phyloP scores from a whole-genome alignment of 2,888 invertebrate genomes.

The Eumacrocentrus americanus region DNA sequence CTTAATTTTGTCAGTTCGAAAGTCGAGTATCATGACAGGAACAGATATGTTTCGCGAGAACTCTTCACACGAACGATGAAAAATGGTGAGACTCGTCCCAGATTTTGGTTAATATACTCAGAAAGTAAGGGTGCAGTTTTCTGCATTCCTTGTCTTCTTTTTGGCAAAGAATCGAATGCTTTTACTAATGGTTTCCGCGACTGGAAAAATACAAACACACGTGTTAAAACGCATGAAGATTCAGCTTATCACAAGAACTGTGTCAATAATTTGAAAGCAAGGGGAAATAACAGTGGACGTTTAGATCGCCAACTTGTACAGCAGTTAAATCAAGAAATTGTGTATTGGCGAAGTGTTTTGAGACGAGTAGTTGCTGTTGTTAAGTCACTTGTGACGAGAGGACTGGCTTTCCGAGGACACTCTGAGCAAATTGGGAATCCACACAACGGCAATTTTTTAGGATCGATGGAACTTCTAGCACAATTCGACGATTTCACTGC shows the following conservation, averaged over 20 bases:
- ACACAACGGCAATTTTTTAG: constrained; percentile 49
- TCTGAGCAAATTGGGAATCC: constrained; percentile 42
- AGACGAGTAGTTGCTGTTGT: constrained; percentile 40
- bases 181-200: constrained; percentile 30
- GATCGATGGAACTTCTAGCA: constrained; percentile 44
- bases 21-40: constrained; percentile 25
- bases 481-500: constrained; percentile 46
- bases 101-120: constrained; percentile 34
- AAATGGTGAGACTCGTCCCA: constrained; percentile 33
- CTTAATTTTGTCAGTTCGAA: constrained; percentile 31
- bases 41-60: constrained; percentile 28
- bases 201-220: constrained; percentile 31
- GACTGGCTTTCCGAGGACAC: constrained; percentile 44
- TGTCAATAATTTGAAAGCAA: constrained; percentile 22
- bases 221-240: constrained; percentile 30
- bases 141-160: constrained; percentile 31
- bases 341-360: constrained; percentile 44
- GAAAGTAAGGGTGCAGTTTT: constrained; percentile 25
- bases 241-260: constrained; percentile 25
- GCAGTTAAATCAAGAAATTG: constrained; percentile 33
- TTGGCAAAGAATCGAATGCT: constrained; percentile 27
- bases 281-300: constrained; percentile 19
- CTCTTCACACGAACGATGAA: constrained; percentile 25
- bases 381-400: constrained; percentile 39
- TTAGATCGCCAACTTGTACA: constrained; percentile 27